A percentile compares a stretch with the other conserved stretches of the same genome.
Evolutionary conservation across 1,140 invertebrate species (phyloP).

Genomic region (Phenacoccus solenopsis): DNA sequence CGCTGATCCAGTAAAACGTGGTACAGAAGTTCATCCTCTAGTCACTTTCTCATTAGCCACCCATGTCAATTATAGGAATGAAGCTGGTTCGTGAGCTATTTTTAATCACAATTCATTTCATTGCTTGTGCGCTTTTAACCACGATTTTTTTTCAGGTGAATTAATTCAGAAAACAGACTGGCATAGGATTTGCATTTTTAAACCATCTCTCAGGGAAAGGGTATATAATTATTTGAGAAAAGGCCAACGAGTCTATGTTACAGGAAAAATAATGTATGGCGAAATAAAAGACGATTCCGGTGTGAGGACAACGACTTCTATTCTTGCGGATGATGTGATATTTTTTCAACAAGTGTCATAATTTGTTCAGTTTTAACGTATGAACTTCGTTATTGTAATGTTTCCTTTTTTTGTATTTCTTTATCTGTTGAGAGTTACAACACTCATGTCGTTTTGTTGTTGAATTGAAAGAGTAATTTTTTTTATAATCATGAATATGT

Average conservation of each 20-base stretch:
- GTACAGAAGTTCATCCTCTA: constrained; percentile 66
- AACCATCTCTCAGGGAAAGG: constrained; percentile 60
- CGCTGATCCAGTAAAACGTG: constrained; percentile 68
- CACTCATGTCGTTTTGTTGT: too few relatives aligned
- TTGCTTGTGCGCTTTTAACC: not conserved
- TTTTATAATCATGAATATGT: too few relatives aligned
- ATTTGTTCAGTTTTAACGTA: not conserved
- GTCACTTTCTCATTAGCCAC: constrained; percentile 84
- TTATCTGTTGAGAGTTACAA: too few relatives aligned
- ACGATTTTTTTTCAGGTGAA: not conserved
- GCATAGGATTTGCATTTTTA: constrained; percentile 82
- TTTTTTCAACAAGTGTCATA: constrained; percentile 44
- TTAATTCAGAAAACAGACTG: constrained; percentile 70
- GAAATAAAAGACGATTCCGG: constrained; percentile 64
- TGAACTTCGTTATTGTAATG: not conserved
- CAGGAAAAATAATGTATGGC: constrained; percentile 70
- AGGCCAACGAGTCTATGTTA: constrained; percentile 71
- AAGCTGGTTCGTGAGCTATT: constrained; percentile 33
- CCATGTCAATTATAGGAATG: constrained; percentile 62
- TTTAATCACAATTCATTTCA: not conserved
- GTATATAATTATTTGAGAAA: constrained; percentile 69
- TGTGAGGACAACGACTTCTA: constrained; percentile 52
- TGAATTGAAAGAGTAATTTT: too few relatives aligned
- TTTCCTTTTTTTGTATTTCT: not conserved
- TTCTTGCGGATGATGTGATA: constrained; percentile 77